Percentiles rank a stretch among this genome's conserved stretches.
Evolutionary conservation across 1,140 invertebrate species (phyloP).

Genomic region (Chironomus tepperi): DNA sequence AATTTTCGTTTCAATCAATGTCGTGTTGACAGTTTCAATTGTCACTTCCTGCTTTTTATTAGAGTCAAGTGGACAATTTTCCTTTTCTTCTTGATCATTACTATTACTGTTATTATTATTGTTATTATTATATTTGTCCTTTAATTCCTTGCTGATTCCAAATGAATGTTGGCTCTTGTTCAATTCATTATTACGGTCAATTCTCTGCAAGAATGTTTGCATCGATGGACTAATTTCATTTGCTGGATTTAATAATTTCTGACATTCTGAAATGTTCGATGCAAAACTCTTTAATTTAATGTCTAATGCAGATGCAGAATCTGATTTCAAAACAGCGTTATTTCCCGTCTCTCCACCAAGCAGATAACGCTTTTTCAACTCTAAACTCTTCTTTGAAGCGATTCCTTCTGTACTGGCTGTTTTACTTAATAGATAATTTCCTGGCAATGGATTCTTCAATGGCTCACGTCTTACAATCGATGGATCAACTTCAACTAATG

Average conservation of each 20-base stretch:
- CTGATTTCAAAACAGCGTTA: slow-evolving; percentile 66
- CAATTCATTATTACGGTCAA: slow-evolving; percentile 30
- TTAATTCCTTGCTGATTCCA: slow-evolving; percentile 34
- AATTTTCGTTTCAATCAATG: slow-evolving; percentile 34
- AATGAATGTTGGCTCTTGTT: background rate
- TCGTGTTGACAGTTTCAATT: slow-evolving; percentile 35
- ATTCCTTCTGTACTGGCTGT: slow-evolving; percentile 78
- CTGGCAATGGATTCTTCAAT: slow-evolving; percentile 47
- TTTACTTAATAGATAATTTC: slow-evolving; percentile 65
- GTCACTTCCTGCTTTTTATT: slow-evolving; percentile 39
- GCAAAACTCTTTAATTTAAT: slow-evolving; percentile 72
- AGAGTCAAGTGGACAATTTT: slow-evolving; percentile 38
- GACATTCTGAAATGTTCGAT: slow-evolving; percentile 78
- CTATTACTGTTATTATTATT: slow-evolving; percentile 37
- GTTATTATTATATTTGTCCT: slow-evolving; percentile 35
- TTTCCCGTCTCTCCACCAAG: slow-evolving; percentile 52
- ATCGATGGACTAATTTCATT: slow-evolving; percentile 63
- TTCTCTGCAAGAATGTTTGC: slow-evolving; percentile 57
- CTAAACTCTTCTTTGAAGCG: slow-evolving; percentile 73
- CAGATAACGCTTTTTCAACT: slow-evolving; percentile 76
- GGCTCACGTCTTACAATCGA: slow-evolving; percentile 34
- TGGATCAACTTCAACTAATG: slow-evolving; percentile 41
- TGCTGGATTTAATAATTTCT: slow-evolving; percentile 75
- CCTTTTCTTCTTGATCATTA: slow-evolving; percentile 37
- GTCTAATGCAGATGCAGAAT: slow-evolving; percentile 75